Base-by-base conservation (phyloP, 1,140 invertebrate genomes). In the Dendrolimus punctatus region DNA sequence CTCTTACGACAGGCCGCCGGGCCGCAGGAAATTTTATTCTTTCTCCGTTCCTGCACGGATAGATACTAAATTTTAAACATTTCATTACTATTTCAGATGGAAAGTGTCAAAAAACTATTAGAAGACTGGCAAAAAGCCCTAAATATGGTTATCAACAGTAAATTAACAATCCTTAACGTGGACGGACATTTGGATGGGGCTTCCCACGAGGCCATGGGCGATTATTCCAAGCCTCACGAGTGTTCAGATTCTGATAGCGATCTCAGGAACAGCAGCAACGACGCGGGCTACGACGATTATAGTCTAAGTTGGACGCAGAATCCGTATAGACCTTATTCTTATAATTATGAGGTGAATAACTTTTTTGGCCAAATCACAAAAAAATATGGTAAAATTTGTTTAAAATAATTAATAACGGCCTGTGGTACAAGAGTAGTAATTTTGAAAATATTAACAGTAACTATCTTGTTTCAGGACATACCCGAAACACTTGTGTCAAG, bases 51-150 rank as follows among this genome's bases (percentile, higher is more conserved):
- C n/a, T n/a, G n/a, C n/a, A n/a, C n/a, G n/a, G n/a, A n/a, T n/a
- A n/a, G 23, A 23, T 23, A 23, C 23, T 23, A 23, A 3, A 23
- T 23, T 2, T 23, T 23, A 8, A 48, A 8, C 39, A 8, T 5
- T 42, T 10, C 7, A 52, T 8, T 53, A 45, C 50, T 73, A 23
- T 23, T 76, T 44, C 41, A 85, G 77, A 81, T 82, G 67, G 74
- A 80, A 36, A 70, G 56, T 49, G 74, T 81, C 41, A 84, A 81
- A 45, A 80, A 81, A 54, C 50, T 81, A 4, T 52, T 85, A 51
- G 79, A 84, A 50, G 73, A 77, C 42, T 85, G 82, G 82, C 74
- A 85, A 48, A 78, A 76, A 47, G 68, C 69, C 6, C 51, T 85
- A 4, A 77, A 78, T 46, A 72, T 72, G 64, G 79, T 82, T 6